phyloP scores from a whole-genome alignment of 1,140 invertebrate genomes.

The Nixonia krombeini region DNA sequence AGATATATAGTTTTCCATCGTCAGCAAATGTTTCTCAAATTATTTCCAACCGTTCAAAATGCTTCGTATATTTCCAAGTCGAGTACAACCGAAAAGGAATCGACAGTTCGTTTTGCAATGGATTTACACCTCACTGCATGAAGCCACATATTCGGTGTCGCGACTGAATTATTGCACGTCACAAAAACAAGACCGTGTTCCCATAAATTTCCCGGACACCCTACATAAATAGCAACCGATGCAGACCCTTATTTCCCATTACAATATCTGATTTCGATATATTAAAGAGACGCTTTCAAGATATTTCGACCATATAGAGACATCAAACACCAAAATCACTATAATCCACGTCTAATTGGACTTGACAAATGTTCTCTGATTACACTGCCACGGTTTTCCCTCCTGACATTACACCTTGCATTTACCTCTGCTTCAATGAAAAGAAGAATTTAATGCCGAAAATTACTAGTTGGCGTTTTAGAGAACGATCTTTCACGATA shows the following conservation, averaged over 20 bases:
- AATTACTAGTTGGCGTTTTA: too few relatives aligned
- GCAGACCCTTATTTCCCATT: slow-evolving; percentile 31
- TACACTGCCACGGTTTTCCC: slow-evolving; percentile 8
- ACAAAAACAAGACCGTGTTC: slow-evolving; percentile 7
- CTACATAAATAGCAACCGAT: not conserved
- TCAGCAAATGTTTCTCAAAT: too few relatives aligned
- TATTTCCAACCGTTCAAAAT: too few relatives aligned
- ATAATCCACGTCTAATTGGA: slow-evolving; percentile 24
- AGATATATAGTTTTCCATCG: too few relatives aligned
- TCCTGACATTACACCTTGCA: too few relatives aligned
- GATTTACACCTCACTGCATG: slow-evolving; percentile 17
- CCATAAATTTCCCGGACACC: slow-evolving; percentile 20
- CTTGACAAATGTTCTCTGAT: slow-evolving; percentile 18
- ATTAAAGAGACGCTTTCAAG: slow-evolving; percentile 41
- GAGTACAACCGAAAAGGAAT: too few relatives aligned
- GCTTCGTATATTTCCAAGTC: too few relatives aligned
- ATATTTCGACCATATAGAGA: slow-evolving; percentile 51
- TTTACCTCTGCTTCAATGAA: too few relatives aligned
- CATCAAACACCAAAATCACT: slow-evolving; percentile 40
- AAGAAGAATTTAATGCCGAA: too few relatives aligned
- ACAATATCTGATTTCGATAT: slow-evolving; percentile 58
- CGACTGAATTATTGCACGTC: slow-evolving; percentile 18
- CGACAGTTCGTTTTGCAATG: slow-evolving; percentile 6
- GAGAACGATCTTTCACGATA: too few relatives aligned
- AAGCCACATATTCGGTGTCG: slow-evolving; percentile 10